Evolutionary conservation across 1,140 invertebrate genomes (phyloP).

Genomic region (Daktulosphaira vitifoliae): DNA sequence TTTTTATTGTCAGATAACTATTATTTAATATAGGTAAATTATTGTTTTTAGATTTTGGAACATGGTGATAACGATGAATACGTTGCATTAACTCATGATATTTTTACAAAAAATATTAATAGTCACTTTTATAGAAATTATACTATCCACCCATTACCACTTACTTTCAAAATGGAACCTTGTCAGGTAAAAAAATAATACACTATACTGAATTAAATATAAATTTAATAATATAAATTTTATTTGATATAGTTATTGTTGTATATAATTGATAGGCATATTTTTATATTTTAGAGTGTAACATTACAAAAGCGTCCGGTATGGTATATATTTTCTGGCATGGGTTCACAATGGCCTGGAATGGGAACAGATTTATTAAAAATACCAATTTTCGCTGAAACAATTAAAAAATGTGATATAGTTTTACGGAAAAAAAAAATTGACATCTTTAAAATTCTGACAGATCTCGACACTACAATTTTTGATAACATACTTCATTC

Average conservation of each 20-base stretch:
- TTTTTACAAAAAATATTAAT: constrained; percentile 43
- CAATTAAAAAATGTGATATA: constrained; percentile 44
- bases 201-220: too few relatives aligned
- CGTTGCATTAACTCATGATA: constrained; percentile 47
- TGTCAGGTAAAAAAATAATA: neutral
- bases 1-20: too few relatives aligned
- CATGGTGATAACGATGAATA: constrained; percentile 53
- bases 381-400: constrained; percentile 48
- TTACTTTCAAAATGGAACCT: too few relatives aligned
- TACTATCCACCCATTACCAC: neutral
- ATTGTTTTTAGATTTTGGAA: constrained; percentile 38
- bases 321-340: constrained; percentile 57
- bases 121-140: constrained; percentile 55
- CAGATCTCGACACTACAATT: constrained; percentile 45
- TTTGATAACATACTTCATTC: constrained; percentile 51
- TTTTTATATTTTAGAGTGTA: constrained; percentile 1
- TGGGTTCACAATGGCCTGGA: constrained; percentile 58
- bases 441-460: constrained; percentile 49
- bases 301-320: constrained; percentile 43
- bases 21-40: too few relatives aligned
- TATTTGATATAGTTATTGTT: neutral
- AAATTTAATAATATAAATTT: neutral
- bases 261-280: too few relatives aligned
- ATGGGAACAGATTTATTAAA: constrained; percentile 53
- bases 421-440: constrained; percentile 43